Base-by-base conservation (phyloP, 1,140 invertebrate genomes). In the Drosophila orena region DNA sequence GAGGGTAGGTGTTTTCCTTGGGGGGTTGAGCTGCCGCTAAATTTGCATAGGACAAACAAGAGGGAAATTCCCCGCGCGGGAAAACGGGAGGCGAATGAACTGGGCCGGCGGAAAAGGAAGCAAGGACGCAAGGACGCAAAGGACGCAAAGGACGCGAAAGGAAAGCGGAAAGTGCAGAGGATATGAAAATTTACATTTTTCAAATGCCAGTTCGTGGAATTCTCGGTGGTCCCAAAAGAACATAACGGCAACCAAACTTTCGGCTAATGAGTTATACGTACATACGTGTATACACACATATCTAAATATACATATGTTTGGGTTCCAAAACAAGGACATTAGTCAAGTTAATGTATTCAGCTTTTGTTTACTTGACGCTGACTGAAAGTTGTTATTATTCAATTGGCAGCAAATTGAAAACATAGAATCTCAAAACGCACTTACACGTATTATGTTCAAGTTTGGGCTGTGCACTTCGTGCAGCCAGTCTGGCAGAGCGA, bases 31-130 rank as follows among this genome's bases (percentile, higher is more conserved):
- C 50, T 37, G 30, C 37, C 34, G 15, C 60, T 15, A 68, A 85
- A 85, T 86, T 86, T 86, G 83, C 81, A 88, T 88, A 83, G 49
- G 69, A 65, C 65, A 70, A 71, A 85, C 76, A 84, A 12, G 15
- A 47, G n/a, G 11, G 12, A 20, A 44, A 58, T 11, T 10, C n/a
- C 22, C 37, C 15, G 50, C 17, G 38, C 43, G 56, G 70, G 47
- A 60, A 53, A 44, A 44, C 50, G 52, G 44, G 56, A 79, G 66
- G 71, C 56, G 52, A 79, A 83, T 65, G 71, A 84, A 83, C 60
- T 37, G 46, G 53, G 43, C 35, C 34, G 40, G 37, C n/a, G 37
- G 47, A 40, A 37, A 62, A 17, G 8, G 1, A 17, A 0, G 17
- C 17, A 17, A 17, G 17, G 1, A 17, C 17, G 17, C 17, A 17